Base-by-base conservation (phyloP, 2,113 vertebrate genomes). In the Pycnonotus jocosus region DNA sequence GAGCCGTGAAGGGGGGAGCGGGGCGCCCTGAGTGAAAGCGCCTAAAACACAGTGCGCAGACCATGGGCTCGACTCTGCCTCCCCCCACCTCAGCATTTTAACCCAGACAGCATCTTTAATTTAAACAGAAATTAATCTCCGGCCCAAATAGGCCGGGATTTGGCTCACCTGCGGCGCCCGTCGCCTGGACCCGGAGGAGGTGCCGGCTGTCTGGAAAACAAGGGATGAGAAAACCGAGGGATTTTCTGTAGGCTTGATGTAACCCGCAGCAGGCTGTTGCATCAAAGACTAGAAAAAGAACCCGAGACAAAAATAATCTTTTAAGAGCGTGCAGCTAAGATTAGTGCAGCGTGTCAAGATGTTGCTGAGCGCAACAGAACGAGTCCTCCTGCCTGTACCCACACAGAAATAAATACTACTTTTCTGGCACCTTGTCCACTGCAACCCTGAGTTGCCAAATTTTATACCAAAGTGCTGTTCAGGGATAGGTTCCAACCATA, bases 221-320 rank as follows among this genome's bases (percentile, higher is more conserved):
- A 69, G 83, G 69, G 93, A 22, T 53, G 88, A 79, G 78, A 62
- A 48, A 58, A 27, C 3, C 40, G 51, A 83, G 79, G 81, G 85
- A 56, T 77, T 83, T 83, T 95, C 82, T 86, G 61, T 56, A 77
- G 91, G 87, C 66, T 87, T 85, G 93, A 90, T 88, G 94, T 71
- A 86, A 95, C 88, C 60, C 82, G 47, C 76, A 47, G 72, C 71
- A 21, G 85, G 88, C n/a, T 82, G 88, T 90, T 90, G 92, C 95
- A 93, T 95, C 90, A 93, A 95, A 93, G 90, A 12, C 82, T 77
- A 31, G 83, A 66, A 74, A 83, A 90, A 92, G 90, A 96, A 69
- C 57, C 78, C 24, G 70, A 91, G 91, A 91, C 91, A 77, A 92
- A 95, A 97, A 97, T 95, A 96, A 96, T 89, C 91, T 93, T 88